These are phyloP conservation scores for Amblyteles armatorius DNA, from an alignment of 2,888 invertebrate genomes.

Conservation along the genomic window DNA sequence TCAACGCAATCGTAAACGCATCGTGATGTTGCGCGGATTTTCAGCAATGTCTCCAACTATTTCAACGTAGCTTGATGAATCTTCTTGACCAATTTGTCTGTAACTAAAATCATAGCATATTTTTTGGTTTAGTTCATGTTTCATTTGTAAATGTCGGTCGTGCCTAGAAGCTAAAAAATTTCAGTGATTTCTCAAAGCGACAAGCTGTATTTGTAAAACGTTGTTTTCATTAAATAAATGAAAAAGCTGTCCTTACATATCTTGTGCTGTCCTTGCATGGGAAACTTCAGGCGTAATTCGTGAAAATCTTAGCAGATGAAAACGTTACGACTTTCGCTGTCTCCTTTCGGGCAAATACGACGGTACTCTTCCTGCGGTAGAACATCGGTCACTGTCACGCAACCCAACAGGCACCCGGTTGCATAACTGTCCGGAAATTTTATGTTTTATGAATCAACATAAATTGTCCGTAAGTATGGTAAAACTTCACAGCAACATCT, in stretches of 20 bases:
- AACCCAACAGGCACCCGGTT: slow-evolving; percentile 94
- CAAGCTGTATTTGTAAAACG: background rate
- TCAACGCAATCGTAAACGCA: background rate
- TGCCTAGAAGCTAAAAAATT: no score
- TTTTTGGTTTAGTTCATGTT: background rate
- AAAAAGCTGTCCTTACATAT: slow-evolving; percentile 90
- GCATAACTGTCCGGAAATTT: slow-evolving; percentile 95
- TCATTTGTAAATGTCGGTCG: background rate
- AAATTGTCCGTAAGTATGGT: background rate
- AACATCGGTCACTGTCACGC: slow-evolving; percentile 94
- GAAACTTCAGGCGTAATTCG: slow-evolving; percentile 93
- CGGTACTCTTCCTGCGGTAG: slow-evolving; percentile 95
- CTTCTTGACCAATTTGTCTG: slow-evolving; percentile 91
- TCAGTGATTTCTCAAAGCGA: no score
- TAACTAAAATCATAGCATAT: slow-evolving; percentile 78
- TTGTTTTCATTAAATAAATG: background rate
- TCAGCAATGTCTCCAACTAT: slow-evolving; percentile 85
- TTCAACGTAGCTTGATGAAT: slow-evolving; percentile 93
- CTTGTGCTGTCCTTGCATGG: slow-evolving; percentile 96
- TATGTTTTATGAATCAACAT: slow-evolving; percentile 84
- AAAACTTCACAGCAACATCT: background rate
- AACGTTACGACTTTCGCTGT: slow-evolving; percentile 95
- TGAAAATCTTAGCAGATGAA: slow-evolving; percentile 95
- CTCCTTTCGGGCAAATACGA: slow-evolving; percentile 92
- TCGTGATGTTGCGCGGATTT: slow-evolving; percentile 33